These are phyloP conservation scores for Pelecanoides urinatrix DNA, from an alignment of 2,113 vertebrate species.

Conservation along the genomic window DNA sequence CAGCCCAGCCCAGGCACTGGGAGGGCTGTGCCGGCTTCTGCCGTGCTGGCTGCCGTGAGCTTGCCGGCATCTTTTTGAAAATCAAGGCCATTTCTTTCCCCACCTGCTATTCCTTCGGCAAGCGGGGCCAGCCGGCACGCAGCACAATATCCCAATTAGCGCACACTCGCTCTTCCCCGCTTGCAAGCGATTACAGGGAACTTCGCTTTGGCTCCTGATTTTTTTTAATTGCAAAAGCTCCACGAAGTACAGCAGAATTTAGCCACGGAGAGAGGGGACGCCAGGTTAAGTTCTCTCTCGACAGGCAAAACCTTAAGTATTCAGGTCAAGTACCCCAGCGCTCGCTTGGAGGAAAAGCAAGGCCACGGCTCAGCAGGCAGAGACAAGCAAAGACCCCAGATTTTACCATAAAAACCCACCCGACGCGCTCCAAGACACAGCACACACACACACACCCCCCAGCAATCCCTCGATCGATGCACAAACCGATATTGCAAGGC, in stretches of 20 bases:
- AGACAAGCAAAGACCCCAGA: neutral
- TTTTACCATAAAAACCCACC: neutral
- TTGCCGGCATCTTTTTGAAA: neutral
- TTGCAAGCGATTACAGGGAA: neutral
- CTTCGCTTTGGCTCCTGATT: neutral
- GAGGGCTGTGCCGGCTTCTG: neutral
- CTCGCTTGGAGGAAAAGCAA: neutral
- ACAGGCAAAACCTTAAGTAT: constrained; percentile 20
- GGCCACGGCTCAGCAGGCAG: neutral
- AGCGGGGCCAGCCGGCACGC: neutral
- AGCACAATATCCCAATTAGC: constrained; percentile 22
- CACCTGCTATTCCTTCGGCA: constrained; percentile 18
- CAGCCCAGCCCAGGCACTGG: neutral
- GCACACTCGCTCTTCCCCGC: neutral
- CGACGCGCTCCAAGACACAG: rapidly evolving
- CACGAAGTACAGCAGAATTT: neutral
- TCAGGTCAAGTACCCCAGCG: neutral
- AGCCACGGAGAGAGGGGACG: neutral
- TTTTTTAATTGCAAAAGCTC: constrained; percentile 15
- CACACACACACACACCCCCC: neutral
- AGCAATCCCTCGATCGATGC: rapidly evolving
- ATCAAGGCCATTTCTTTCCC: constrained; percentile 17
- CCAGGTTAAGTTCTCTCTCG: neutral
- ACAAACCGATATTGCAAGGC: rapidly evolving
- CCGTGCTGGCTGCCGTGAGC: neutral